Evolutionary conservation across 2,888 invertebrate species (phyloP).

Genomic region (Rhagonycha lutea): DNA sequence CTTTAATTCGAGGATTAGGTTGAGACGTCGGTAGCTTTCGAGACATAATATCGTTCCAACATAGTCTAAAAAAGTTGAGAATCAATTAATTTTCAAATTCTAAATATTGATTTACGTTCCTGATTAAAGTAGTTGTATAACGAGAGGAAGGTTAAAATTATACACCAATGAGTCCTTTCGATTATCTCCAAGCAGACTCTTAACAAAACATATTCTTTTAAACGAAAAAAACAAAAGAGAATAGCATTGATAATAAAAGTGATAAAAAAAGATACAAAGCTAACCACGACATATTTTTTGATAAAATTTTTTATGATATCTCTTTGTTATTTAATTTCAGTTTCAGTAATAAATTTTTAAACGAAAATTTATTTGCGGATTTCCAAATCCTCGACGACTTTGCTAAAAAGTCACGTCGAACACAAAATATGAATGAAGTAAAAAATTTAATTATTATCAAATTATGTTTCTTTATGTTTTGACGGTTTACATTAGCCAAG

Average conservation of each 20-base stretch:
- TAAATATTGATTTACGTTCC: background rate
- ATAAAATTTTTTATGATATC: background rate
- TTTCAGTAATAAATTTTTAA: background rate
- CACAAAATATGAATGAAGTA: slow-evolving; percentile 14
- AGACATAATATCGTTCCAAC: too few species aligned
- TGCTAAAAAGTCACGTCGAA: slow-evolving; percentile 5
- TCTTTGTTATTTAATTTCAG: background rate
- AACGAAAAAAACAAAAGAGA: background rate
- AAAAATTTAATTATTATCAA: slow-evolving; percentile 22
- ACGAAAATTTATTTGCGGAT: background rate
- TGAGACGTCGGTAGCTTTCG: too few species aligned
- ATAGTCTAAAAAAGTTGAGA: too few species aligned
- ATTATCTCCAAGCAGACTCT: background rate
- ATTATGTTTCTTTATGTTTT: slow-evolving; percentile 26
- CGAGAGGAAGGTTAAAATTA: background rate
- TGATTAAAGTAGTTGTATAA: background rate
- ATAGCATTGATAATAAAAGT: background rate
- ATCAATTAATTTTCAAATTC: background rate
- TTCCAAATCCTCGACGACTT: background rate
- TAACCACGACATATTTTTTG: background rate
- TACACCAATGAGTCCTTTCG: background rate
- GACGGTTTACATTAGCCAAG: slow-evolving; percentile 26
- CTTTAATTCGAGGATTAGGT: too few species aligned
- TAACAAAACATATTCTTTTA: background rate
- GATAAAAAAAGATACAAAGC: background rate